A percentile compares a stretch with the other conserved stretches of the same genome.
These are phyloP conservation scores for Tyrannus savana DNA, from an alignment of 2,113 vertebrate genomes.

Conservation along the genomic window DNA sequence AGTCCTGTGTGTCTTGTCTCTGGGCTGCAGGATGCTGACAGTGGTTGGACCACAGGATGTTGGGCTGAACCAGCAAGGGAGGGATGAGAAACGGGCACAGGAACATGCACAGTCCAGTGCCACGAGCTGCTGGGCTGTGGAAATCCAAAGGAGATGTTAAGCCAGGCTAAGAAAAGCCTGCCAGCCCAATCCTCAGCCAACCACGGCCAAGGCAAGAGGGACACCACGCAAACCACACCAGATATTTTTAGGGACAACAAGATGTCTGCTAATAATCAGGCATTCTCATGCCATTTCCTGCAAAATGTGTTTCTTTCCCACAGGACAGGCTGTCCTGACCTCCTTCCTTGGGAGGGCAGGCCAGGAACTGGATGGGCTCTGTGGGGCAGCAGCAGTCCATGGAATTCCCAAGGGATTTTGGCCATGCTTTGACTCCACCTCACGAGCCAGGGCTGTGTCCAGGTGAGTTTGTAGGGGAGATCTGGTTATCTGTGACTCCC, in stretches of 20 bases:
- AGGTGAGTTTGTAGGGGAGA: not conserved
- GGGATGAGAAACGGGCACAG: not conserved
- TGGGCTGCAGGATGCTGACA: not conserved
- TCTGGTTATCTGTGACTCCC: not conserved
- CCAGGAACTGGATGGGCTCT: not conserved
- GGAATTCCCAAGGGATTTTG: not conserved
- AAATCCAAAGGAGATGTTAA: not conserved
- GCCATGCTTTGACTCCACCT: rapidly evolving
- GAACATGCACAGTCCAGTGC: not conserved
- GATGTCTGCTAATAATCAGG: slow-evolving; percentile 1
- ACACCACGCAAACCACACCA: slow-evolving; percentile 14
- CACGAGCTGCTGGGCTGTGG: not conserved
- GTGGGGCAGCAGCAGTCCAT: not conserved
- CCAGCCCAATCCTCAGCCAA: not conserved
- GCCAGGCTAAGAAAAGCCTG: not conserved
- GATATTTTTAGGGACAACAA: not conserved
- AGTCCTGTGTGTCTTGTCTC: not conserved
- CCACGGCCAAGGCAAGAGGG: not conserved
- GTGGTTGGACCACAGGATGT: not conserved
- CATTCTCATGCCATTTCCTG: not conserved
- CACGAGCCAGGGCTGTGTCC: not conserved
- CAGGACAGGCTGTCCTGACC: not conserved
- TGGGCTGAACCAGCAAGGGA: not conserved
- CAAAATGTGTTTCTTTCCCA: not conserved
- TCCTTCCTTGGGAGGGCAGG: not conserved